Evolutionary conservation across 2,113 vertebrate genomes (phyloP).

Genomic region (Phyllopteryx taeniolatus): DNA sequence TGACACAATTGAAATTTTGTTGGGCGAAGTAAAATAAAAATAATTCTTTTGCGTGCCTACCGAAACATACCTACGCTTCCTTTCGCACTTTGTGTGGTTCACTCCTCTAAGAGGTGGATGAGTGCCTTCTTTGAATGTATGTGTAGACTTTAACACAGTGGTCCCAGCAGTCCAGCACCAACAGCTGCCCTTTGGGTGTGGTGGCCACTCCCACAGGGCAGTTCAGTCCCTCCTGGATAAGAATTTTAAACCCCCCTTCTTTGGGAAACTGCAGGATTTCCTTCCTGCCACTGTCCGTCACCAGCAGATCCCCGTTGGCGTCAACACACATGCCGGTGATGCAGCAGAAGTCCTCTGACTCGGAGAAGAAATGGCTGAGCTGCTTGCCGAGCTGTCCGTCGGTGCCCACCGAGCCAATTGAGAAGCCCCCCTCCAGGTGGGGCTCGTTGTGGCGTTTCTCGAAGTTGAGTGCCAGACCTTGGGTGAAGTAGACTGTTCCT

Average conservation of each 20-base stretch:
- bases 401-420: constrained; percentile 86
- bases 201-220: constrained; percentile 91
- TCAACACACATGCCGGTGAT: constrained; percentile 99
- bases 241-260: constrained; percentile 87
- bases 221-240: constrained; percentile 89
- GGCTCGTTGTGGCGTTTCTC: constrained; percentile 93
- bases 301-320: constrained; percentile 87
- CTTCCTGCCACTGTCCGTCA: constrained; percentile 91
- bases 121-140: constrained; percentile 84
- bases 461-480: constrained; percentile 91
- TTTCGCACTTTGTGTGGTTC: constrained; percentile 1
- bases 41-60: not conserved
- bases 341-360: constrained; percentile 94
- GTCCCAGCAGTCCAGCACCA: constrained; percentile 97
- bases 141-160: constrained; percentile 97
- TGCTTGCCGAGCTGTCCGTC: constrained; percentile 93
- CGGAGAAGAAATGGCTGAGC: constrained; percentile 95
- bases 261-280: constrained; percentile 96
- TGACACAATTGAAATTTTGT: not conserved
- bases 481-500: constrained; percentile 94
- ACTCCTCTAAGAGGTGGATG: constrained; percentile 66
- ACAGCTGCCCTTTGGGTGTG: constrained; percentile 92
- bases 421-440: constrained; percentile 94
- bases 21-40: not conserved
- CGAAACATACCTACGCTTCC: constrained; percentile 4